Evolutionary conservation across 1,140 invertebrate species (phyloP), one percentile per base, ranked within the genome.

Genomic region (Polyergus mexicanus): DNA sequence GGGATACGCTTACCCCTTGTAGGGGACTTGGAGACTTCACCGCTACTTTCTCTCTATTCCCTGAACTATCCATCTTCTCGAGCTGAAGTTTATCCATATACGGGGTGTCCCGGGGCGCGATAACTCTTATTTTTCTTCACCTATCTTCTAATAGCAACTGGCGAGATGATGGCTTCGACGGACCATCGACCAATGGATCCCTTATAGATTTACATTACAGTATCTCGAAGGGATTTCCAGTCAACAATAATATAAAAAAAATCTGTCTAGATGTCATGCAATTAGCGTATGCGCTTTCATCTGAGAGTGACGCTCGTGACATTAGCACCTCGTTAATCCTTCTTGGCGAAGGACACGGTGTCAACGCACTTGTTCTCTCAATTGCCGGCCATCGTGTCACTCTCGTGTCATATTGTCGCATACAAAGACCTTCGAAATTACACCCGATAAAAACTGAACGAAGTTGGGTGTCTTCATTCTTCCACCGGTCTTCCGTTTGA

Each of bases 311-410:
- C 72, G 71, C 88, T 69, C 84, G 63, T 85, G 81, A 85, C 86
- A 86, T 89, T 90, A 87, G 90, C 81, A 88, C 80, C 90, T 93
- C 91, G 89, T 93, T 92, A 92, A 92, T 87, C 65, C 71, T 25
- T 65, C 71, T 76, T 69, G 77, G 81, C 76, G 88, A 92, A 92
- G 91, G 86, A 91, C 91, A 86, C 76, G 86, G 87, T 76, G 78
- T 63, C 65, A 65, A 68, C 76, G 88, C 71, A 71, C 63, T 84
- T 88, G 25, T 62, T 80, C 75, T 85, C 86, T 58, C 68, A 41
- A 63, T 35, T n/a, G 19, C 25, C 8, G 22, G 44, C 77, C 65
- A 19, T 13, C 74, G 16, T 68, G 22, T 44, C 16, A 32, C 32
- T 69, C 38, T 38, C 11, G 38, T 44, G 41, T 44, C 41, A 44